Evolutionary conservation across 2,113 vertebrate species (phyloP).

Genomic region (Caracal caracal): DNA sequence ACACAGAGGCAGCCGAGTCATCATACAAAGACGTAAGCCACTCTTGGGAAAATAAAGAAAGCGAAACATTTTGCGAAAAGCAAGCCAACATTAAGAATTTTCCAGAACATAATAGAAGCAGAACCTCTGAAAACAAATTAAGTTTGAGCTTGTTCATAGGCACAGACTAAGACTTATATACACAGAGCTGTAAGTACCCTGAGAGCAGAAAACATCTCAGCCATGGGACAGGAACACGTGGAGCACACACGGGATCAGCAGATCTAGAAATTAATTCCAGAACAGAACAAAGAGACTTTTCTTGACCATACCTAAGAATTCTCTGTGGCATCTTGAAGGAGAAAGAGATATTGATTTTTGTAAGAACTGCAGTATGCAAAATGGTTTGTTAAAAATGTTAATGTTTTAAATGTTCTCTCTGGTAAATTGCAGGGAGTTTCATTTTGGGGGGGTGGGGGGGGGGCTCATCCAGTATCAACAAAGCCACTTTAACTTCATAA

Average conservation of each 20-base stretch:
- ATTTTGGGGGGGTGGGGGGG: background rate
- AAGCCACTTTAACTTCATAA: slow-evolving; percentile 23
- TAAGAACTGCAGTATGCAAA: background rate
- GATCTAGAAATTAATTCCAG: background rate
- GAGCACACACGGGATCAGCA: background rate
- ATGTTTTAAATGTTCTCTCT: background rate
- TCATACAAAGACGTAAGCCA: background rate
- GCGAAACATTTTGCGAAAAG: background rate
- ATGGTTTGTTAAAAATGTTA: background rate
- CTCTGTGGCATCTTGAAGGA: background rate
- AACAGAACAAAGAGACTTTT: background rate
- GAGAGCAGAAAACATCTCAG: background rate
- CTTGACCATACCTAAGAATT: background rate
- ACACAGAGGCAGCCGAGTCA: background rate
- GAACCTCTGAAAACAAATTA: background rate
- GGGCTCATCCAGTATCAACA: background rate
- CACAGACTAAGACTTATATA: background rate
- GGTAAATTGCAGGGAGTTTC: background rate
- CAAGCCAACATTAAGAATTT: background rate
- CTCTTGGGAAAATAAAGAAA: background rate
- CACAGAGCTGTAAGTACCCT: background rate
- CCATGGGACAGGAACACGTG: background rate
- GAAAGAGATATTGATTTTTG: background rate
- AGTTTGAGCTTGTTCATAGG: background rate
- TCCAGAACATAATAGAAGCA: background rate